Evolutionary conservation across 2,113 vertebrate species (phyloP).

Genomic region (Pogonocichla stellata): DNA sequence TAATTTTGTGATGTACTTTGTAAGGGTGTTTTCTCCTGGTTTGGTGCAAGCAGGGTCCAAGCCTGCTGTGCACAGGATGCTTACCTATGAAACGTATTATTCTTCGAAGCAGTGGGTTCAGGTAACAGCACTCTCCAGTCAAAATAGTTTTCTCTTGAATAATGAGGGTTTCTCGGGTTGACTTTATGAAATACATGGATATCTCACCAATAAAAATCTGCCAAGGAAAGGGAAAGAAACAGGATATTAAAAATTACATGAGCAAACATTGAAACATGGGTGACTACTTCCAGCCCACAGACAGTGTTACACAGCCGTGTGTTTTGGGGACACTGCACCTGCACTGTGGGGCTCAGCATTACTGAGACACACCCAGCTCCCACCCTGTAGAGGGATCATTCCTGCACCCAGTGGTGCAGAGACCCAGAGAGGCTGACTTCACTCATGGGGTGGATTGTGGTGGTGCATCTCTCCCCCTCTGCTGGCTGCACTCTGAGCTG

Average conservation of each 20-base stretch:
- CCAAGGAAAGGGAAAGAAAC: background rate
- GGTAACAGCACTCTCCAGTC: slow-evolving; percentile 97
- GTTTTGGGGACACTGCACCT: background rate
- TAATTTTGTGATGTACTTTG: background rate
- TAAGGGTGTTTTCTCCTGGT: background rate
- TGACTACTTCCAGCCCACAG: background rate
- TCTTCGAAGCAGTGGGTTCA: slow-evolving; percentile 93
- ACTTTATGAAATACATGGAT: slow-evolving; percentile 97
- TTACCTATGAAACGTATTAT: slow-evolving; percentile 95
- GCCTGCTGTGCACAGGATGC: background rate
- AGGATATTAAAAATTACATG: slow-evolving; percentile 5
- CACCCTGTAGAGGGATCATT: background rate
- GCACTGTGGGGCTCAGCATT: background rate
- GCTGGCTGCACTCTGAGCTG: background rate
- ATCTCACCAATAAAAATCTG: slow-evolving; percentile 98
- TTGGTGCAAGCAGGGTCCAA: background rate
- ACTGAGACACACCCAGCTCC: background rate
- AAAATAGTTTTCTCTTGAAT: slow-evolving; percentile 96
- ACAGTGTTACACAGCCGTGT: background rate
- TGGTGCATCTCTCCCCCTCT: background rate
- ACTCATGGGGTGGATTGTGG: background rate
- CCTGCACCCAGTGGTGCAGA: background rate
- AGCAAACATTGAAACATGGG: background rate
- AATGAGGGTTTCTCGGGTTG: slow-evolving; percentile 89
- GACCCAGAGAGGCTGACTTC: background rate